Percentiles rank a stretch among this genome's conserved stretches.
Conservation (phyloP, 2,888 invertebrate genomes). For the Sepioteuthis lessoniana region DNA sequence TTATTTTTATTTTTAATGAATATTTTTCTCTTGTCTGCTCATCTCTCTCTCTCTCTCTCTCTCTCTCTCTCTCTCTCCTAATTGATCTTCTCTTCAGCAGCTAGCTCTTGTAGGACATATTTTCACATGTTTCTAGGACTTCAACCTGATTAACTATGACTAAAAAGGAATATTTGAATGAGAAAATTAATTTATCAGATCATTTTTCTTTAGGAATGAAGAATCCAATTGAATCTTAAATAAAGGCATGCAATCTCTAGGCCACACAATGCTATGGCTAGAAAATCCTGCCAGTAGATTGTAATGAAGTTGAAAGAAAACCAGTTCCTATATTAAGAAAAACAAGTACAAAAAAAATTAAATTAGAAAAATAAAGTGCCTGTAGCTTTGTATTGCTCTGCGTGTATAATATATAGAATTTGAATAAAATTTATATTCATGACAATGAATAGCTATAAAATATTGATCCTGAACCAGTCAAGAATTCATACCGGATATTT, state of each 20-base stretch:
- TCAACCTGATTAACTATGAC: conserved; percentile 21
- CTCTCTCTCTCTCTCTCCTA: not conserved
- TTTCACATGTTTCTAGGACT: conserved; percentile 12
- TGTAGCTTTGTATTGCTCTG: conserved; percentile 33
- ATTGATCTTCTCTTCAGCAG: not conserved
- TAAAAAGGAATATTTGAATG: conserved; percentile 23
- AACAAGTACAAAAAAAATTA: conserved; percentile 25
- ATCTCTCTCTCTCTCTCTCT: too few species aligned
- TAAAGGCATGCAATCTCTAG: conserved; percentile 33
- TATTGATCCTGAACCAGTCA: conserved; percentile 17
- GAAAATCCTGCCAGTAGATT: conserved; percentile 8
- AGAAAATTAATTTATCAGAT: conserved; percentile 33
- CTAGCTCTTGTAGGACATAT: not conserved
- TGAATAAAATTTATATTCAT: conserved; percentile 33
- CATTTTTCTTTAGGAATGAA: conserved; percentile 33
- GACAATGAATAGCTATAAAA: conserved; percentile 33
- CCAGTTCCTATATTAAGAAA: conserved; percentile 20
- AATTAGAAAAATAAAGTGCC: conserved; percentile 23
- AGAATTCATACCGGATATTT: conserved; percentile 33
- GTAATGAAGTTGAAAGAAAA: conserved; percentile 33
- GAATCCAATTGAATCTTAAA: conserved; percentile 1
- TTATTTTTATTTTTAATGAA: not conserved
- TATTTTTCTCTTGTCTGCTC: not conserved
- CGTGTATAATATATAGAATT: conserved; percentile 33
- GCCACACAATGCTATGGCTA: conserved; percentile 11